Evolutionary conservation across 2,797 vertebrate genomes (phyloP), one percentile per base, ranked within the genome.

Genomic region (Lycodopsis pacificus): DNA sequence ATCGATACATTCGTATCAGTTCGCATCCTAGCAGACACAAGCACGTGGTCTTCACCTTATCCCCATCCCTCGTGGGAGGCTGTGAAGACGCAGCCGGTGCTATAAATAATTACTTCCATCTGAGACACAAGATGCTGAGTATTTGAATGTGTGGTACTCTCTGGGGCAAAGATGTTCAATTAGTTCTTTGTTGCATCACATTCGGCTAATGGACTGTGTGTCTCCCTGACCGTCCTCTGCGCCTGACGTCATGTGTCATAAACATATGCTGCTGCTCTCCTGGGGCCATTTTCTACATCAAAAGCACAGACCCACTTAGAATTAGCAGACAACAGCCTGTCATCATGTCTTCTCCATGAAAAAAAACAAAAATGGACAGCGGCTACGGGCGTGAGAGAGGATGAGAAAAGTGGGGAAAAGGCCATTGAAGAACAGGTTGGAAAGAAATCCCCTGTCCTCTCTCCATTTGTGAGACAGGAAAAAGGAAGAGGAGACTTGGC

Each of bases 401-500:
- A 69, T 63, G 63, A 49, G n/a, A 46, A 61, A 3, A 15, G n/a
- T 0, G 27, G 56, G 14, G 48, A 14, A 70, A 71, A 44, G 57
- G 40, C 69, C 72, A 72, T 17, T 78, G 65, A 71, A 69, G 69
- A 51, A 86, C 84, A 63, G 61, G 61, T 66, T 53, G 7, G 70
- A 83, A 69, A 88, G 76, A 85, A 84, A 75, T 25, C 77, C 68
- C 56, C 54, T 63, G 59, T 79, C 48, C 59, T 53, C 53, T 74
- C 69, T 88, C 85, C 86, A 90, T 91, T 91, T 86, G 78, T 67
- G 79, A 84, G 68, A 86, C 79, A 71, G 68, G 70, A 73, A 83
- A 79, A 89, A 70, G 70, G 76, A 71, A 81, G 86, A 83, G 65
- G 73, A 78, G 86, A 86, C 91, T 93, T 91, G 85, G 83, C 85